A percentile compares a stretch with the other conserved stretches of the same genome.
These are phyloP conservation scores for Acanthisitta chloris DNA, from an alignment of 2,113 vertebrate species.

Conservation along the genomic window DNA sequence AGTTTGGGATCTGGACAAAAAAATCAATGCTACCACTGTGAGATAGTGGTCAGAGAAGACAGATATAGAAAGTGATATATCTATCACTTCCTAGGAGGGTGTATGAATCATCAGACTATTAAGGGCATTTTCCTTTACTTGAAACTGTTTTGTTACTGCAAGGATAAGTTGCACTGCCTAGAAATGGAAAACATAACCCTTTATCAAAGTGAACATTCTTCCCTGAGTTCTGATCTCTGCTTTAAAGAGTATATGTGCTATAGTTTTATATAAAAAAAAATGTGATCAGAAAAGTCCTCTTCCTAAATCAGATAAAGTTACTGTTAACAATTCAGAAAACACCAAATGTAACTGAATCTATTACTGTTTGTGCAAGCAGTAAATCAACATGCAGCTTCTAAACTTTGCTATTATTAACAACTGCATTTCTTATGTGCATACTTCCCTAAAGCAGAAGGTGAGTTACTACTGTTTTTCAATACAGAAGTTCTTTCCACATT, in stretches of 20 bases:
- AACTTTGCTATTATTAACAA: neutral
- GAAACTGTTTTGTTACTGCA: neutral
- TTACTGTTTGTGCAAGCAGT: neutral
- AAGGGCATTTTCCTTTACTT: neutral
- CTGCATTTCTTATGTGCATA: neutral
- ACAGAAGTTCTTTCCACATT: neutral
- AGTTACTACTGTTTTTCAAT: neutral
- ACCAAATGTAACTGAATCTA: neutral
- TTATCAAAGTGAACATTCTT: neutral
- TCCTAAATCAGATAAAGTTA: neutral
- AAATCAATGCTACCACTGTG: fast-evolving
- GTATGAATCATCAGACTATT: neutral
- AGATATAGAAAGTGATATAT: neutral
- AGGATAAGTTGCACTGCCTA: neutral
- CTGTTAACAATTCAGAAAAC: neutral
- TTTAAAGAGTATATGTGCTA: neutral
- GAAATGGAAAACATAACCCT: neutral
- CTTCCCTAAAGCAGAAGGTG: neutral
- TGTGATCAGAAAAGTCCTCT: neutral
- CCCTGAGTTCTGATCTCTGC: neutral
- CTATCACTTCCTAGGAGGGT: neutral
- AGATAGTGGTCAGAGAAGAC: neutral
- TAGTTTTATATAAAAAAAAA: neutral
- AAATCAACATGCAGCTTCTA: neutral
- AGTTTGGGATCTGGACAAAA: neutral